Conservation (phyloP, 30 jellyfish, hydroid and myxozoan species). For the Hydractinia symbiolongicarpus region DNA sequence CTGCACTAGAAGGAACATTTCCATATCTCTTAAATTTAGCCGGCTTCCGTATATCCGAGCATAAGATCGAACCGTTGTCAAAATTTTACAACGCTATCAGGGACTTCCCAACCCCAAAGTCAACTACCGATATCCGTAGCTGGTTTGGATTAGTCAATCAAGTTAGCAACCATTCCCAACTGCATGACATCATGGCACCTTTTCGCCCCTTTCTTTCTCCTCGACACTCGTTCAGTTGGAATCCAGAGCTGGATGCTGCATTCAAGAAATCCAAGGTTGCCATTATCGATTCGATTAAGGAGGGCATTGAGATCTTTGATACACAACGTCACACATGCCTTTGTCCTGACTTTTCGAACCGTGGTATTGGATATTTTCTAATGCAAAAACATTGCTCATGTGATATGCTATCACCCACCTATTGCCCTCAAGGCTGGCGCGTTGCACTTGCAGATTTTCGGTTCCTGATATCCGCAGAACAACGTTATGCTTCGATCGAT, state of each 20-base stretch:
- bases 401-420: neutral
- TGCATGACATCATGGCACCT: conserved; percentile 8
- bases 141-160: conserved; percentile 6
- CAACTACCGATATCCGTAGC: conserved; percentile 1
- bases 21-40: too few species aligned
- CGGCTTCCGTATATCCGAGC: neutral
- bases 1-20: too few species aligned
- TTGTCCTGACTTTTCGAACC: neutral
- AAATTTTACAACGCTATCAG: too few species aligned
- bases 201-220: too few species aligned
- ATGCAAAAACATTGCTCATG: neutral
- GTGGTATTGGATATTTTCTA: conserved; percentile 7
- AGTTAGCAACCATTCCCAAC: neutral
- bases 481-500: neutral
- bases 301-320: conserved; percentile 5
- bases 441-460: neutral
- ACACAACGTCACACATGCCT: neutral
- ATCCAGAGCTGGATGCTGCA: conserved; percentile 7
- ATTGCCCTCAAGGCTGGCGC: conserved; percentile 1
- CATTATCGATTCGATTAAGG: neutral
- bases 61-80: conserved; percentile 2
- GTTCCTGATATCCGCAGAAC: conserved; percentile 1
- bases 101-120: conserved; percentile 1
- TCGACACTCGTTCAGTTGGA: too few species aligned
- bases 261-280: conserved; percentile 2